Base-by-base conservation (phyloP, 2,797 vertebrate genomes). In the Anolis apletophallus region DNA sequence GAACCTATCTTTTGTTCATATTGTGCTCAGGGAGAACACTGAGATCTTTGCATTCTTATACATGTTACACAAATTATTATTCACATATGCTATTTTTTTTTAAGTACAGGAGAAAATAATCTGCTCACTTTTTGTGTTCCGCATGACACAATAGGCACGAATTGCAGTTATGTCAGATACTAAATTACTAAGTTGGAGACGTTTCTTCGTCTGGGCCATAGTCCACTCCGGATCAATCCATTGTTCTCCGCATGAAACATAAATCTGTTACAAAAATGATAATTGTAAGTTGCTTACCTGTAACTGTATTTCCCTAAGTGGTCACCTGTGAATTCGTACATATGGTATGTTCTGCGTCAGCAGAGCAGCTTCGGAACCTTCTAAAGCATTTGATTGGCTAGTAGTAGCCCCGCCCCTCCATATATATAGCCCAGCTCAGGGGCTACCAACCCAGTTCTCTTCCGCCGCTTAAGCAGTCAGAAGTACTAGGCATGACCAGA, bases 211-310 rank as follows among this genome's bases (percentile, higher is more conserved):
- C 75, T 91, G 90, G 73, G 77, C 75, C 59, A 68, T 19, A 54
- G 85, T 91, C 78, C 92, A 40, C 11, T 91, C 80, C 26, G 95
- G 94, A 84, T 87, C 87, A 86, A 94, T 87, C 94, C 94, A 93
- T 0, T 77, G 87, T 73, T 96, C 95, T 85, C 96, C 96, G 67
- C 93, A 93, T 11, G 95, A 96, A 84, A 93, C 91, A 11, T 95
- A 95, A 0, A 95, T 90, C 95, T 96, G 26, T 80, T 73, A 76
- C 86, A 92, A 82, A 85, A 75, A 84, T 32, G 68, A 83, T 29
- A 57, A 73, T 77, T 81, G n/a, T n/a, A n/a, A n/a, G n/a, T n/a
- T n/a, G n/a, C n/a, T n/a, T n/a, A n/a, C n/a, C n/a, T n/a, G n/a
- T n/a, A n/a, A n/a, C n/a, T n/a, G n/a, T n/a, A n/a, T n/a, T n/a